These are phyloP conservation scores for Tetanocera ferruginea DNA, from an alignment of 2,888 invertebrate species.

Conservation along the genomic window DNA sequence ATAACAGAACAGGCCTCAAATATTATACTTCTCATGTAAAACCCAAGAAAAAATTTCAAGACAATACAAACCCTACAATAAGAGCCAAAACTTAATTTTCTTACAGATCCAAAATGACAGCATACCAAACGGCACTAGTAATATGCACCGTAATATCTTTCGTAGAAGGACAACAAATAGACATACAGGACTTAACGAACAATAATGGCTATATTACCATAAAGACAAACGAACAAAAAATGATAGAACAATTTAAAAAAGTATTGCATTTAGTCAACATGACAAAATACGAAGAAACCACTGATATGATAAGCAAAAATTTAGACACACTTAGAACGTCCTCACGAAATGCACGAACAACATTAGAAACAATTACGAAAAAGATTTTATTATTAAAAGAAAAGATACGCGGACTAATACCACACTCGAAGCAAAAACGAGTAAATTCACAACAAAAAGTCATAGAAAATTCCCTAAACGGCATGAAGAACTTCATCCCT, in stretches of 20 bases:
- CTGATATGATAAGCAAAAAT: constrained; percentile 24
- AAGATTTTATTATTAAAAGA: no score
- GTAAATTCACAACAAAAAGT: constrained; percentile 45
- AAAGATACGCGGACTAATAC: not conserved
- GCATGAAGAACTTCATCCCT: constrained; percentile 35
- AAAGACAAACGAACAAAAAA: constrained; percentile 15
- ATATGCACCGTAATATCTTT: not conserved
- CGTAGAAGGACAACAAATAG: not conserved
- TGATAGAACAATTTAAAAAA: constrained; percentile 27
- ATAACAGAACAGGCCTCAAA: not conserved
- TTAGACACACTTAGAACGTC: not conserved
- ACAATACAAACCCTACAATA: not conserved
- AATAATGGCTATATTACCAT: constrained; percentile 28
- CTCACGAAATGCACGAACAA: not conserved
- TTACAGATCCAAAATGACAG: no score
- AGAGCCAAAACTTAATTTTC: not conserved
- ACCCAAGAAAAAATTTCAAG: not conserved
- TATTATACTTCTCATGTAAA: constrained; percentile 2
- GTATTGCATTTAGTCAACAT: constrained; percentile 41
- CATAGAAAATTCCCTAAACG: constrained; percentile 45
- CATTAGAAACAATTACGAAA: not conserved
- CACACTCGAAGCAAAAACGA: constrained; percentile 40
- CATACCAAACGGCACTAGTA: not conserved
- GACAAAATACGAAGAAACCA: constrained; percentile 36
- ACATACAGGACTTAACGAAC: constrained; percentile 24